Percentiles rank a stretch among this genome's conserved stretches.
Evolutionary conservation across 2,888 invertebrate genomes (phyloP).

Genomic region (Didymodactylos carnosus): DNA sequence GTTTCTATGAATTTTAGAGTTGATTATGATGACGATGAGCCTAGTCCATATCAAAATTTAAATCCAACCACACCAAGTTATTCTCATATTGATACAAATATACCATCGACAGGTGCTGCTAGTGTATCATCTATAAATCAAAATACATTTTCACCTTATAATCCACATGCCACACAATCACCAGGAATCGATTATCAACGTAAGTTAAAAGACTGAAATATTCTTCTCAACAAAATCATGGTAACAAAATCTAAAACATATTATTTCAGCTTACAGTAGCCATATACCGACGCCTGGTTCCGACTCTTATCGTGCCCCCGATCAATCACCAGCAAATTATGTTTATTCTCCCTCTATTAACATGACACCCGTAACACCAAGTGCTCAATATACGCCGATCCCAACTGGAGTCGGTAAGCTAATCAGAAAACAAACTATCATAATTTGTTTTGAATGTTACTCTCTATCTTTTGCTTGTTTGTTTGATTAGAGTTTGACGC

Average conservation of each 20-base stretch:
- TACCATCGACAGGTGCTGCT: too few relatives aligned
- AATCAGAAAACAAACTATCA: too few relatives aligned
- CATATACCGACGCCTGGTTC: slow-evolving; percentile 14
- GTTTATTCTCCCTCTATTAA: slow-evolving; percentile 7
- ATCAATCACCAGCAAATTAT: slow-evolving; percentile 10
- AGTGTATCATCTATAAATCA: not conserved
- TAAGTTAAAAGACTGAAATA: too few relatives aligned
- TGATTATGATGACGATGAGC: slow-evolving; percentile 53
- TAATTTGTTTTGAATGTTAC: not conserved
- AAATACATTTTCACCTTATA: slow-evolving; percentile 4
- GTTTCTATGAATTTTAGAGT: slow-evolving; percentile 44
- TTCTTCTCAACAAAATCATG: too few relatives aligned
- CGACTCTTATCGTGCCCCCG: not conserved
- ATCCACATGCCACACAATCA: not conserved
- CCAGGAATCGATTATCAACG: not conserved
- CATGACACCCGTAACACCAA: slow-evolving; percentile 18
- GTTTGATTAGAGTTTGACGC: slow-evolving; percentile 15
- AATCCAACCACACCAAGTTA: slow-evolving; percentile 41
- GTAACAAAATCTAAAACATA: too few relatives aligned
- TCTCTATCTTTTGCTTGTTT: slow-evolving; percentile 18
- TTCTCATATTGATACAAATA: too few relatives aligned
- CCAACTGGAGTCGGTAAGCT: slow-evolving; percentile 52
- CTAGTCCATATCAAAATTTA: slow-evolving; percentile 41
- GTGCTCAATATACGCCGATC: slow-evolving; percentile 65
- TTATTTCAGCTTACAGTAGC: not conserved